These are phyloP conservation scores for Phoxinus dragarum DNA, from an alignment of 2,797 vertebrate species.

Conservation along the genomic window DNA sequence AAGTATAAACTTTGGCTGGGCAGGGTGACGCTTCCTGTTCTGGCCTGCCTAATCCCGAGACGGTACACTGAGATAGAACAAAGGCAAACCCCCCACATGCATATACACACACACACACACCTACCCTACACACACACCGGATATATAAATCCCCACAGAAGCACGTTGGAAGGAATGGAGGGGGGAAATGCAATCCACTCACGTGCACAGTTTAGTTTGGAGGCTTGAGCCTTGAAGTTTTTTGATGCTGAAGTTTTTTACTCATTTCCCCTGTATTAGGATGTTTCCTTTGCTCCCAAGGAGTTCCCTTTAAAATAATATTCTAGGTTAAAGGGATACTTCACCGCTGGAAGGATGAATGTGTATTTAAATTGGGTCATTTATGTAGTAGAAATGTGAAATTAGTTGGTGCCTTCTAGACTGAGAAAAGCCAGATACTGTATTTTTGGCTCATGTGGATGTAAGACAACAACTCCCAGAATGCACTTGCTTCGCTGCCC, in stretches of 20 bases:
- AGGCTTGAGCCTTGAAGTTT: not conserved
- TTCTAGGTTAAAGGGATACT: too few species aligned
- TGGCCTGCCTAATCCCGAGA: slow-evolving; percentile 72
- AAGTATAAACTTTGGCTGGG: slow-evolving; percentile 75
- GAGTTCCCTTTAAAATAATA: not conserved
- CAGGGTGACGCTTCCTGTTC: slow-evolving; percentile 76
- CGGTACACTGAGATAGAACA: slow-evolving; percentile 77
- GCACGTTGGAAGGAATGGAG: slow-evolving; percentile 13
- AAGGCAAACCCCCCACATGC: slow-evolving; percentile 61
- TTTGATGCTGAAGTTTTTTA: not conserved
- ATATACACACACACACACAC: slow-evolving; percentile 52
- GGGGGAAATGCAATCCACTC: not conserved
- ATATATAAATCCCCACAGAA: slow-evolving; percentile 37
- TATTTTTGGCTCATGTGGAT: too few species aligned
- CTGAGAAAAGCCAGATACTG: too few species aligned
- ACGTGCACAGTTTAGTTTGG: slow-evolving; percentile 27
- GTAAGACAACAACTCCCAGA: too few species aligned
- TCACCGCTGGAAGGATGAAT: too few species aligned
- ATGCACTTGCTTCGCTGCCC: too few species aligned
- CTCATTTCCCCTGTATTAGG: not conserved
- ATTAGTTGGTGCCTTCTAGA: too few species aligned
- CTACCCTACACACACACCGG: slow-evolving; percentile 39
- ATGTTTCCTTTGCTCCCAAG: not conserved
- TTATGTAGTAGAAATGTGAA: too few species aligned
- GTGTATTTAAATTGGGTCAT: too few species aligned